phyloP scores from a whole-genome alignment of 2,888 invertebrate genomes.

The Mimachlamys varia region DNA sequence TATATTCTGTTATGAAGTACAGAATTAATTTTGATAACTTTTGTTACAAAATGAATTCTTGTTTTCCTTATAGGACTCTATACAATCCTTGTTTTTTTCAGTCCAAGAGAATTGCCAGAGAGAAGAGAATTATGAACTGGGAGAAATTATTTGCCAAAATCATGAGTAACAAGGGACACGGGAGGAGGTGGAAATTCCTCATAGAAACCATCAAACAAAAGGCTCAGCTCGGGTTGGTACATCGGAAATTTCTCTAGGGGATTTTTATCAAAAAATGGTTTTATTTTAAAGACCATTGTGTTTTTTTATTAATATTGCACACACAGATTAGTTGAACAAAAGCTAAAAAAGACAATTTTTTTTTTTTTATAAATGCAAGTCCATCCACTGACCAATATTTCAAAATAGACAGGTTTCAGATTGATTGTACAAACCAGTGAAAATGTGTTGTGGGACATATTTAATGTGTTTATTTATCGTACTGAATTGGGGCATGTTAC shows the following conservation, averaged over 20 bases:
- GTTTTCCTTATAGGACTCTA: no score
- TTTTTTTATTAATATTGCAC: no score
- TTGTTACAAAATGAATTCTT: no score
- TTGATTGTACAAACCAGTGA: no score
- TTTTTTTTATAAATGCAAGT: background rate
- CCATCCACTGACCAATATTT: no score
- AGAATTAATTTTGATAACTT: no score
- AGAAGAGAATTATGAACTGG: constrained; percentile 80
- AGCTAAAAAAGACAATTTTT: background rate
- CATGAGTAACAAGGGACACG: constrained; percentile 78
- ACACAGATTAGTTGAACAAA: no score
- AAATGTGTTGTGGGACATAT: no score
- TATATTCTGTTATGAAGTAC: no score
- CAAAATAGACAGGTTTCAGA: no score
- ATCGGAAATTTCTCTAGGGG: background rate
- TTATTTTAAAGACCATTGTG: background rate
- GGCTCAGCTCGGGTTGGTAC: constrained; percentile 76
- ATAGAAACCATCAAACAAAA: constrained; percentile 80
- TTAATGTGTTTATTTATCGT: no score
- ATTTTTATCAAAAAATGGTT: background rate
- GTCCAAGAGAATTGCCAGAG: constrained; percentile 78
- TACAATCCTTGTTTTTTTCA: no score
- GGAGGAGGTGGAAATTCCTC: constrained; percentile 80
- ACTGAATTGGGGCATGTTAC: background rate
- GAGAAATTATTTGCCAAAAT: constrained; percentile 80